A percentile compares a stretch with the other conserved stretches of the same genome.
phyloP scores from a whole-genome alignment of 2,113 vertebrate species.

The Percina caprodes region DNA sequence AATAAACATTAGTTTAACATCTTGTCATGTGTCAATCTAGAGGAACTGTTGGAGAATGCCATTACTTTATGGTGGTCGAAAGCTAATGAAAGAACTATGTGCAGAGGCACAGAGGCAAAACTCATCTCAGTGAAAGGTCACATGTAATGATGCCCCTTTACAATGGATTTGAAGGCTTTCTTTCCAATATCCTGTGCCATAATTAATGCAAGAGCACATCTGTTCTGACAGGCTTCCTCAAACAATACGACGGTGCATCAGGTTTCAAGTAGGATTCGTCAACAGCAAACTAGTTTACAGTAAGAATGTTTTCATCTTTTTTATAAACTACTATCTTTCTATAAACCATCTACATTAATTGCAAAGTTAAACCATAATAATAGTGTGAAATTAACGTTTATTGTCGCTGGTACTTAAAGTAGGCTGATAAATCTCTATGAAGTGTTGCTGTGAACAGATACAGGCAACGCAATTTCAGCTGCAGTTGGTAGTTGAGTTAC shows the following conservation, averaged over 20 bases:
- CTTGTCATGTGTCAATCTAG: slow-evolving; percentile 36
- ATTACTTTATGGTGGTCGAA: slow-evolving; percentile 33
- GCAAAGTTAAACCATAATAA: no score
- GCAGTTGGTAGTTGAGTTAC: no score
- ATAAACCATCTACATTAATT: not conserved
- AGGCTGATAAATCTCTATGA: no score
- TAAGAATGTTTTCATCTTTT: not conserved
- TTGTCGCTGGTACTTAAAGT: no score
- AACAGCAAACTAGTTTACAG: not conserved
- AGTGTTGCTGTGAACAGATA: no score
- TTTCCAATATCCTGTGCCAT: slow-evolving; percentile 62
- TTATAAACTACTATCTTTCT: not conserved
- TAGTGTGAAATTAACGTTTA: no score
- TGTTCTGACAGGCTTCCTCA: slow-evolving; percentile 20
- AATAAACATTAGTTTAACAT: slow-evolving; percentile 53
- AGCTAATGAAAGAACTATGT: slow-evolving; percentile 69
- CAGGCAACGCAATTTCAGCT: no score
- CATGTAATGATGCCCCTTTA: slow-evolving; percentile 66
- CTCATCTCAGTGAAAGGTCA: slow-evolving; percentile 73
- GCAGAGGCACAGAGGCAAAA: slow-evolving; percentile 56
- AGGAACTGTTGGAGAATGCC: slow-evolving; percentile 32
- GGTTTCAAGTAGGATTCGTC: slow-evolving; percentile 6
- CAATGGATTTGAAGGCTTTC: slow-evolving; percentile 70
- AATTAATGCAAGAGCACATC: slow-evolving; percentile 55
- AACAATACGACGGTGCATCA: slow-evolving; percentile 21